Evolutionary conservation across 2,888 invertebrate genomes (phyloP), one percentile per base, ranked within the genome.

Genomic region (Schizaphis graminum): DNA sequence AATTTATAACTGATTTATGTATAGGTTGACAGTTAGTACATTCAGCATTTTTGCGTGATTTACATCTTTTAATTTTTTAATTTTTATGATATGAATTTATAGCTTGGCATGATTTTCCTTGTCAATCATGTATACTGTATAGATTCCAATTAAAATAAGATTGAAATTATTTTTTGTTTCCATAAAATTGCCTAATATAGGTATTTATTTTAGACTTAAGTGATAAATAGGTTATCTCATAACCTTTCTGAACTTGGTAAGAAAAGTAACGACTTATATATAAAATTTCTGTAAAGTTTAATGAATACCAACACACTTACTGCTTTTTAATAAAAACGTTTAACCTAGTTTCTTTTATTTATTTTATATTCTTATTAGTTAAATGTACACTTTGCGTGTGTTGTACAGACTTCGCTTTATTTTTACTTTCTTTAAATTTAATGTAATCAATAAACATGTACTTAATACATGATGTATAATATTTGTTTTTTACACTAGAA

Each of bases 401-500:
- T 41, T 53, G 28, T 21, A 53, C 21, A 41, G 41, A 26, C 53
- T 77, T 56, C 53, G 24, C n/a, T 86, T 86, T 86, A n/a, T 85
- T 91, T 91, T 91, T 53, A 85, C 84, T 47, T 61, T 57, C 53
- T 8, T n/a, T 47, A 57, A 57, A 91, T 44, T 56, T 85, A 56
- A 56, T 26, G 13, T 84, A 41, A 85, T 56, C 56, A 85, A 11
- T 57, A 24, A 47, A 57, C 28, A 44, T 16, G 21, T 61, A 84
- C 8, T 21, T 77, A 41, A 77, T 77, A 41, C 35, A 57, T 24
- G 28, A 86, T 47, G 47, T 44, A n/a, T 87, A 49, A 56, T 84
- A 84, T 91, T 44, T 56, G 10, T 92, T 35, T 92, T 95, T 90
- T 91, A 94, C 95, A 95, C 1, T 96, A 98, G 98, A 98, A 98